Evolutionary conservation across 2,888 invertebrate species (phyloP).

Genomic region (Andrena bicolor): DNA sequence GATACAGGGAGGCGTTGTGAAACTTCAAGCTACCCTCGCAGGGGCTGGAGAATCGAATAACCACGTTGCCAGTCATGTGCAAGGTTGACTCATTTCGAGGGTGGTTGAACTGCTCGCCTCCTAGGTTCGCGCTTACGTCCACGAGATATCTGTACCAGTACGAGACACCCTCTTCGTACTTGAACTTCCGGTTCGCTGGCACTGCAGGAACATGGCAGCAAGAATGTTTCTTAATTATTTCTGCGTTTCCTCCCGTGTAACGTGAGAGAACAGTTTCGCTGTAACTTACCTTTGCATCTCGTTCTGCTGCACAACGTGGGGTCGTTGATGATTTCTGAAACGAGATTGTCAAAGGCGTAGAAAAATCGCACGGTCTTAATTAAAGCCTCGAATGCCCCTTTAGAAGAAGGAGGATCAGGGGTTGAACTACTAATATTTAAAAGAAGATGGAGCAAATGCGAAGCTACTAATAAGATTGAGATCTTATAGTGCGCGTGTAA

Average conservation of each 20-base stretch:
- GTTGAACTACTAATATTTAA: too few species aligned
- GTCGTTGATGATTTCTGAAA: constrained; percentile 78
- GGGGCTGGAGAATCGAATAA: constrained; percentile 89
- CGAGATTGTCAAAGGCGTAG: neutral
- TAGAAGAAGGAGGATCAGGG: too few species aligned
- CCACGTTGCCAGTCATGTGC: constrained; percentile 87
- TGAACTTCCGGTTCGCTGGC: constrained; percentile 88
- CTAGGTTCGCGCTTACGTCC: constrained; percentile 87
- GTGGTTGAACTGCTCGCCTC: constrained; percentile 45
- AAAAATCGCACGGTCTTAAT: too few species aligned
- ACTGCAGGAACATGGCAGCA: constrained; percentile 70
- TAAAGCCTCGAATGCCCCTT: too few species aligned
- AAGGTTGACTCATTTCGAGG: constrained; percentile 88
- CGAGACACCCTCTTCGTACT: constrained; percentile 87
- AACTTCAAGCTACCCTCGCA: constrained; percentile 91
- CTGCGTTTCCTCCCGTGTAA: neutral
- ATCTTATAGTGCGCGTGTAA: neutral
- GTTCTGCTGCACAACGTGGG: constrained; percentile 78
- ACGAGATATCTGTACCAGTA: constrained; percentile 91
- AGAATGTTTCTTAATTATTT: neutral
- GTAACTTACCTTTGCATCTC: constrained; percentile 79
- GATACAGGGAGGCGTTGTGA: constrained; percentile 87
- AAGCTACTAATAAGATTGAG: neutral
- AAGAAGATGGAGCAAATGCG: too few species aligned
- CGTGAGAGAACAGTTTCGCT: neutral